phyloP scores from a whole-genome alignment of 2,113 vertebrate genomes.

The Condylura cristata region DNA sequence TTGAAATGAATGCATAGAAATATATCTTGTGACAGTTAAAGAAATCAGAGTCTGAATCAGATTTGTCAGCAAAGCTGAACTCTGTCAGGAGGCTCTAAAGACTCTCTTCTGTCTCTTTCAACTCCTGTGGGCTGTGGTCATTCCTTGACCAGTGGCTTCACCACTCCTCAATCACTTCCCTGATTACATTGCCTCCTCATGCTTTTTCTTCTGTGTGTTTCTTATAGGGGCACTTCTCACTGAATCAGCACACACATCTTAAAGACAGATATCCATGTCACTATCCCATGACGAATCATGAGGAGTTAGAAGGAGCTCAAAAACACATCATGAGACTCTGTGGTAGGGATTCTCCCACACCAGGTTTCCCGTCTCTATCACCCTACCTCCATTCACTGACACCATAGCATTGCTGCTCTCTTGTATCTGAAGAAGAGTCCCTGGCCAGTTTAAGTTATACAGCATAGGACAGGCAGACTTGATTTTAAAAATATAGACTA shows the following conservation, averaged over 20 bases:
- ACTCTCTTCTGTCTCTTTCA: not conserved
- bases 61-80: not conserved
- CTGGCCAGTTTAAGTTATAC: not conserved
- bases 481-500: not conserved
- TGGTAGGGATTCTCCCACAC: no score
- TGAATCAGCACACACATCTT: not conserved
- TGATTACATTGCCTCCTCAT: not conserved
- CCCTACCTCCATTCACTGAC: no score
- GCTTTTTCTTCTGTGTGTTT: not conserved
- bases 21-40: not conserved
- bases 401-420: no score
- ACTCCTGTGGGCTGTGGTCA: not conserved
- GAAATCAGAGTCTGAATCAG: not conserved
- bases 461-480: not conserved
- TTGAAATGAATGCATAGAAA: not conserved
- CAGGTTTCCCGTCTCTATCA: not conserved
- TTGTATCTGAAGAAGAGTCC: not conserved
- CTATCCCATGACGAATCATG: not conserved
- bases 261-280: not conserved
- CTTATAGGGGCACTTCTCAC: not conserved
- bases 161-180: not conserved
- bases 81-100: not conserved
- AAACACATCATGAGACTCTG: not conserved
- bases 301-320: not conserved
- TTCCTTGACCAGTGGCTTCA: not conserved